Percentiles rank a stretch among this genome's conserved stretches.
Evolutionary conservation across 2,113 vertebrate genomes (phyloP).

Genomic region (Suncus etruscus): DNA sequence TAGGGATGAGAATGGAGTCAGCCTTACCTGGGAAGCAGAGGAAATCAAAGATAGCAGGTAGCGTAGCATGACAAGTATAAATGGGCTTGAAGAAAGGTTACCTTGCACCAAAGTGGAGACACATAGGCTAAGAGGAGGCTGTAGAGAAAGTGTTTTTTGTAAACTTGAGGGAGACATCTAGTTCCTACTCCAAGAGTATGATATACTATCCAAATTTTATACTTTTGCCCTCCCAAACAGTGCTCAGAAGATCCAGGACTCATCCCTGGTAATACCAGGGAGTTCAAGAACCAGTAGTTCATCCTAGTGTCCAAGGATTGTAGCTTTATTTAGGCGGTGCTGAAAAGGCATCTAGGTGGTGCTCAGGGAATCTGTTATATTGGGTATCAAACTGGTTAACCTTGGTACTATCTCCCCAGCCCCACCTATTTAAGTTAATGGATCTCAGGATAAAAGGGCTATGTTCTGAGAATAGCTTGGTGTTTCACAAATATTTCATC

Average conservation of each 20-base stretch:
- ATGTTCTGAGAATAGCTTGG: not conserved
- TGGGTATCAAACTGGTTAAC: no score
- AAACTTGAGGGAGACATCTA: not conserved
- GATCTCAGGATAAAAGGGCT: not conserved
- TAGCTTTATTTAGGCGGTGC: no score
- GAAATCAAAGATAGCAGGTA: not conserved
- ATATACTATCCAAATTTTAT: not conserved
- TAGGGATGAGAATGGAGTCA: not conserved
- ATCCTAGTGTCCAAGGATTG: no score
- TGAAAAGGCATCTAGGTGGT: no score
- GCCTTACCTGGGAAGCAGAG: not conserved
- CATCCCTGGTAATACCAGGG: no score
- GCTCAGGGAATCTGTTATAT: no score
- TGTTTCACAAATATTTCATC: not conserved
- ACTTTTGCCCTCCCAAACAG: no score
- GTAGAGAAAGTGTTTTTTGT: not conserved
- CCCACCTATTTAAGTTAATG: not conserved
- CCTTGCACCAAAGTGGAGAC: not conserved
- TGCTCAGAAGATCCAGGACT: no score
- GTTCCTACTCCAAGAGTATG: not conserved
- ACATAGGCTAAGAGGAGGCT: rapidly evolving
- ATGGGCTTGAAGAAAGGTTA: not conserved
- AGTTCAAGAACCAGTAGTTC: no score
- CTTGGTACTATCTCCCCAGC: no score
- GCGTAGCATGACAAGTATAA: not conserved